Percentiles rank a stretch among this genome's conserved stretches.
Evolutionary conservation across 2,797 vertebrate species (phyloP).

Genomic region (Alcedo atthis): DNA sequence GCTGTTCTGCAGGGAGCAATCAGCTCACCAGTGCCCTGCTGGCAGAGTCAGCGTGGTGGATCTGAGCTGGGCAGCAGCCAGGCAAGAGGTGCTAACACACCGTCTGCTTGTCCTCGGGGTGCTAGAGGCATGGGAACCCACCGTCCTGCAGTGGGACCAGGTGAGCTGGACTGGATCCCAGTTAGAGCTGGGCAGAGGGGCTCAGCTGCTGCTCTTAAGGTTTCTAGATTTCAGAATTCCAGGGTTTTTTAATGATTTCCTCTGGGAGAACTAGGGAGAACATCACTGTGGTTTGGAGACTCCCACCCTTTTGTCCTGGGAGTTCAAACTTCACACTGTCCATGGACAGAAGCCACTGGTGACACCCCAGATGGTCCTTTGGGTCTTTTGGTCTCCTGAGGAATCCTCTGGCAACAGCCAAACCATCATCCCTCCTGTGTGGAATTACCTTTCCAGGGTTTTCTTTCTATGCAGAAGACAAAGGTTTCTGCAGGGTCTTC

Average conservation of each 20-base stretch:
- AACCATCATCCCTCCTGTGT: background rate
- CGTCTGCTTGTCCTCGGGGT: background rate
- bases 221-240: background rate
- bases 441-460: background rate
- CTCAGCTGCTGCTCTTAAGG: background rate
- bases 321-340: background rate
- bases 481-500: background rate
- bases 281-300: background rate
- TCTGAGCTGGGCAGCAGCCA: background rate
- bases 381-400: background rate
- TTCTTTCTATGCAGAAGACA: background rate
- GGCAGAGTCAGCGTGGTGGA: background rate
- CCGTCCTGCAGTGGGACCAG: background rate
- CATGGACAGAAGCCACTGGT: background rate
- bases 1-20: background rate
- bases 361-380: background rate
- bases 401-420: background rate
- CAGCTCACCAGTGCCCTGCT: background rate
- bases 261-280: background rate
- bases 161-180: no score
- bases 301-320: background rate
- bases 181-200: background rate
- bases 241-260: background rate
- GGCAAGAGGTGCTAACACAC: background rate
- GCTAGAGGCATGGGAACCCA: background rate